phyloP scores from a whole-genome alignment of 2,797 vertebrate species.

The Danionella dracula region DNA sequence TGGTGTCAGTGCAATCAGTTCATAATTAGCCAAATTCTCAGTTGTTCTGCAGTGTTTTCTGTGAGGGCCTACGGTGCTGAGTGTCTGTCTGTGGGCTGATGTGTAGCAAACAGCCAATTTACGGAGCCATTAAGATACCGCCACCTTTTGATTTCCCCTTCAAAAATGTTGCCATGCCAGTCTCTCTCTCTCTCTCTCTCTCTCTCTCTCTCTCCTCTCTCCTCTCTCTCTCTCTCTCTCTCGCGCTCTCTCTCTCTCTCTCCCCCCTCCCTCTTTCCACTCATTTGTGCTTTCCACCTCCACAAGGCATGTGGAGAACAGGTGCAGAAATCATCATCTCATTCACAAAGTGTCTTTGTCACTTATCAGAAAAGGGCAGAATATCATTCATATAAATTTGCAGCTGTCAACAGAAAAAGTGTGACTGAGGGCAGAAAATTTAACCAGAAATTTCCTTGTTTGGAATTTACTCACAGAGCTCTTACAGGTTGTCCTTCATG shows the following conservation, averaged over 20 bases:
- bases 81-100: slow-evolving; percentile 24
- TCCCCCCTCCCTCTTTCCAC: not conserved
- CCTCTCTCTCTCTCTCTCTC: too few relatives aligned
- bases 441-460: not conserved
- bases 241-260: not conserved
- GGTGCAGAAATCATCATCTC: slow-evolving; percentile 10
- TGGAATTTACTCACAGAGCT: too few relatives aligned
- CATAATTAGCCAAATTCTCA: slow-evolving; percentile 25
- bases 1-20: slow-evolving; percentile 29
- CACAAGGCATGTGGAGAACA: slow-evolving; percentile 19
- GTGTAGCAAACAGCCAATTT: slow-evolving; percentile 37
- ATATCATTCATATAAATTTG: slow-evolving; percentile 23
- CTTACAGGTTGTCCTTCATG: too few relatives aligned
- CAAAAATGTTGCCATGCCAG: slow-evolving; percentile 11
- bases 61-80: slow-evolving; percentile 16
- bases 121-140: slow-evolving; percentile 32
- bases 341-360: slow-evolving; percentile 45
- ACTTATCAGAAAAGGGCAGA: slow-evolving; percentile 41
- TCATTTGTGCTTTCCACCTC: not conserved
- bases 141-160: slow-evolving; percentile 17
- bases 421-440: slow-evolving; percentile 16
- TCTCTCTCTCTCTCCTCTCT: not conserved
- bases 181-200: slow-evolving; percentile 20
- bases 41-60: slow-evolving; percentile 31
- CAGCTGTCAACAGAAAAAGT: slow-evolving; percentile 50